These are phyloP conservation scores for Flabesymbios commensalis DNA, from an alignment of 2,888 invertebrate species.

Conservation along the genomic window DNA sequence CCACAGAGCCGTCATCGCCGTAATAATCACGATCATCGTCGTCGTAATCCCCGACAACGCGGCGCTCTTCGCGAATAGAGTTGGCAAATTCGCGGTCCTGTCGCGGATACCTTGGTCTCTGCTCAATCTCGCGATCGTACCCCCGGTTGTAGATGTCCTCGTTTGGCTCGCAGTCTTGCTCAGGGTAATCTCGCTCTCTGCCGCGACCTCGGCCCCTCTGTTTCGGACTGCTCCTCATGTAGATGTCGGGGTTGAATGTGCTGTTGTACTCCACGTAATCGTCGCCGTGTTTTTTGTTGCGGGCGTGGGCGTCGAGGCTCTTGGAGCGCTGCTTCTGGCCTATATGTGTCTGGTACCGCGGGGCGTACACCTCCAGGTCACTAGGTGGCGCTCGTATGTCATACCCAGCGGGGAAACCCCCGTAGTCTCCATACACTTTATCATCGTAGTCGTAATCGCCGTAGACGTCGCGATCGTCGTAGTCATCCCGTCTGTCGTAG, in stretches of 20 bases:
- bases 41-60: slow-evolving; percentile 2
- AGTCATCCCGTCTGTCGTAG: too few species aligned
- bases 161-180: neutral
- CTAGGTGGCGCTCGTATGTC: neutral
- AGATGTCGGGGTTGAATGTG: neutral
- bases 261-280: neutral
- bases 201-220: neutral
- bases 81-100: slow-evolving; percentile 10
- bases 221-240: neutral
- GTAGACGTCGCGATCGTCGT: too few species aligned
- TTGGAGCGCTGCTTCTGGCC: neutral
- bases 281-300: neutral
- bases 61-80: slow-evolving; percentile 7
- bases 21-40: too few species aligned
- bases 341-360: neutral
- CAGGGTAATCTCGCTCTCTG: neutral
- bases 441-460: too few species aligned
- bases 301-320: neutral
- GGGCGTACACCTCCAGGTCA: neutral
- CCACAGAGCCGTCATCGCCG: too few species aligned
- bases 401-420: too few species aligned
- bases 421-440: too few species aligned
- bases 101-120: slow-evolving; percentile 1
- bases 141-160: neutral
- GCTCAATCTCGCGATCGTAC: neutral